Evolutionary conservation across 1,140 invertebrate genomes (phyloP), one percentile per base, ranked within the genome.

Genomic region (Diorhabda carinulata): DNA sequence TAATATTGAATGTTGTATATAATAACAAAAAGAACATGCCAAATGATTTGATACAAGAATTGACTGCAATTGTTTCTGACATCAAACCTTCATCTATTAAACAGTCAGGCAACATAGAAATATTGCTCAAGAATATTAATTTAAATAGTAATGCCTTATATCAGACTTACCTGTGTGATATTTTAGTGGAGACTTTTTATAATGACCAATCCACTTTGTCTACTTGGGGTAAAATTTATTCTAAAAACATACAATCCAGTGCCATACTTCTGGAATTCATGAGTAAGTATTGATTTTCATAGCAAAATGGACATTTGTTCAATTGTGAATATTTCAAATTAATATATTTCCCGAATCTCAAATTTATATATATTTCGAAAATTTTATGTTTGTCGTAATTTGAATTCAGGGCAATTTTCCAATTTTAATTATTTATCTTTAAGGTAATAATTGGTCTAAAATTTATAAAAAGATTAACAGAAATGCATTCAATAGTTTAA

Each of bases 151-250:
- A 75, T 73, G 65, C 73, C 9, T 69, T 70, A 47, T 81, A 83
- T 64, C 82, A 76, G 65, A 78, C 83, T 47, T 82, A 84, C 77
- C 70, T 85, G 42, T 73, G 83, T 61, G 79, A 81, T 72, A 77
- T 79, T 68, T 71, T 86, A 25, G 67, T 83, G 44, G 79, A 76
- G 57, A 86, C 86, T 70, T 77, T 88, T 42, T 72, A 78, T 3
- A 81, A 80, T 64, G 82, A 86, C 64, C 80, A 82, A 44, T 78
- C 80, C 62, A 84, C 84, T 68, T 84, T 87, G n/a, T 79, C 75
- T 64, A 73, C 78, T 7, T 88, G 87, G 87, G 83, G 76, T 68
- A 84, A 84, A 76, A 70, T 86, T 63, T 85, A 87, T 71, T 76
- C 78, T 5, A 88, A 87, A 68, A 79, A 87, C 77, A 77, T 85